A percentile compares a stretch with the other conserved stretches of the same genome.
phyloP scores from a whole-genome alignment of 1,140 invertebrate genomes.

The Pemphigus obesinymphae region DNA sequence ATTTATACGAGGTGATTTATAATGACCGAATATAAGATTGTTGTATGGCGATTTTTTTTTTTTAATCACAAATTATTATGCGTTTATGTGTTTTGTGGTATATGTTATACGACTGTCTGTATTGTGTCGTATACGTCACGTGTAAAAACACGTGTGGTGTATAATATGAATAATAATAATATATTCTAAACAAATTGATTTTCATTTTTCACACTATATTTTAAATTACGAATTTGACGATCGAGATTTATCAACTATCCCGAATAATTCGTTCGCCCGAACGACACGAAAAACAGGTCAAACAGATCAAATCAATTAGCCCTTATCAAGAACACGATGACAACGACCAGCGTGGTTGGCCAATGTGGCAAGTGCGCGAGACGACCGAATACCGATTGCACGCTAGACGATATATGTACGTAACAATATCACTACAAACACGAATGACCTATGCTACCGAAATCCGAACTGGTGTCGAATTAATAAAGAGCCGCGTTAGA shows the following conservation, averaged over 20 bases:
- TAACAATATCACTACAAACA: neutral
- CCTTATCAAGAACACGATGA: constrained; percentile 8
- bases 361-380: neutral
- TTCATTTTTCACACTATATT: too few species aligned
- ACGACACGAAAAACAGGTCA: neutral
- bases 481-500: too few species aligned
- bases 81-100: too few species aligned
- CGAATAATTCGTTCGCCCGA: neutral
- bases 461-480: constrained; percentile 3
- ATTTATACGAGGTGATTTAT: too few species aligned
- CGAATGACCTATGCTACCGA: neutral
- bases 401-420: neutral
- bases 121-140: too few species aligned
- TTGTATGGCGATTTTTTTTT: too few species aligned
- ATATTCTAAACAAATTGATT: too few species aligned
- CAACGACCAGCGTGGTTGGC: too few species aligned
- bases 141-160: neutral
- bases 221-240: neutral
- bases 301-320: constrained; percentile 20
- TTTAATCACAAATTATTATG: too few species aligned
- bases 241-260: neutral
- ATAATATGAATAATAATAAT: neutral
- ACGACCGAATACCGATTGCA: neutral
- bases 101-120: too few species aligned
- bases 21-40: too few species aligned